Conservation (phyloP, 2,113 vertebrate genomes). For the Sylvicapra grimmia region DNA sequence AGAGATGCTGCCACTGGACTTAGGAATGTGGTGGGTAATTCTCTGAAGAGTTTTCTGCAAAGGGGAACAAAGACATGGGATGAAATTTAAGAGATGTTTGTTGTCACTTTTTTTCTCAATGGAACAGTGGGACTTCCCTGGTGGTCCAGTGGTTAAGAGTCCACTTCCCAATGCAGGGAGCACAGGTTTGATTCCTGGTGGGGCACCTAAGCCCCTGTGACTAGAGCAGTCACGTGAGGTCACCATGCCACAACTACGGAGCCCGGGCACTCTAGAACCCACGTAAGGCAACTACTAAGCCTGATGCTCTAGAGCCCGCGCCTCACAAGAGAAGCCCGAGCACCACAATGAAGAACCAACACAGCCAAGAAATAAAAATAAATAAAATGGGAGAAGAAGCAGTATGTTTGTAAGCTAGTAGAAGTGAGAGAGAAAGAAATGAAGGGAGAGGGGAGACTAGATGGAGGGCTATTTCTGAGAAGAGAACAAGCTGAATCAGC, state of each 20-base stretch:
- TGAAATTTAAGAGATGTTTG: neutral
- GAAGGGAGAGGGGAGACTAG: neutral
- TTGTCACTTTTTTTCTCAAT: neutral
- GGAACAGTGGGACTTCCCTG: neutral
- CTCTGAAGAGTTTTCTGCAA: neutral
- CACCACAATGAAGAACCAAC: neutral
- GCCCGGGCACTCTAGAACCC: neutral
- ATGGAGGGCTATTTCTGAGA: neutral
- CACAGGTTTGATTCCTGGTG: neutral
- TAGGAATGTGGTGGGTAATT: neutral
- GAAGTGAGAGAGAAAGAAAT: neutral
- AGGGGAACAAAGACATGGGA: neutral
- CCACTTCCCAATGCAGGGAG: neutral
- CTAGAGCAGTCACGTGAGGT: neutral
- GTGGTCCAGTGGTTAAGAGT: neutral
- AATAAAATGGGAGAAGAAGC: neutral
- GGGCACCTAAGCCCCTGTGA: neutral
- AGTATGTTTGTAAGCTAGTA: neutral
- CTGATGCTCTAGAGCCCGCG: neutral
- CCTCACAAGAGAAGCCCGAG: neutral
- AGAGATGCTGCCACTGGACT: neutral
- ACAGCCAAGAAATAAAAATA: neutral
- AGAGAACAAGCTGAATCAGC: neutral
- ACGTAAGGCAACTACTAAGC: neutral
- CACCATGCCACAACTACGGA: neutral